phyloP scores from a whole-genome alignment of 2,797 vertebrate species.

The Philypnodon macrostomus region DNA sequence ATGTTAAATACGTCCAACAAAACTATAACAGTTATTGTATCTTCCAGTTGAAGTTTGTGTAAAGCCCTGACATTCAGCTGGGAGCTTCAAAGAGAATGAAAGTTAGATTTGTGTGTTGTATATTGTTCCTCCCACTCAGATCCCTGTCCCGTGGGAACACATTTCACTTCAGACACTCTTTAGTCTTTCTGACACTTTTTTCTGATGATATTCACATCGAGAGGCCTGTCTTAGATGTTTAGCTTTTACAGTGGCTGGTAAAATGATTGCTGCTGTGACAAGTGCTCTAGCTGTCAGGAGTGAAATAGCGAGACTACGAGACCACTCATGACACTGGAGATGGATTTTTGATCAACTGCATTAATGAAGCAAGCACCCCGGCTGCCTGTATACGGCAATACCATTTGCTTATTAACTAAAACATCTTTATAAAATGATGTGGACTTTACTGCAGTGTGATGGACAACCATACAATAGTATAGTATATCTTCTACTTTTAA shows the following conservation, averaged over 20 bases:
- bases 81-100: neutral
- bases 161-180: conserved; percentile 10
- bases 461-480: too few relatives aligned
- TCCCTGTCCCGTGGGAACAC: conserved; percentile 10
- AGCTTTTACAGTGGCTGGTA: neutral
- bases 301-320: conserved; percentile 22
- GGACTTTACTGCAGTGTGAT: too few relatives aligned
- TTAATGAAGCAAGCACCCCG: conserved; percentile 8
- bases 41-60: neutral
- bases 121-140: conserved; percentile 8
- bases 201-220: conserved; percentile 4
- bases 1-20: too few relatives aligned
- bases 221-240: conserved; percentile 7
- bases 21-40: neutral
- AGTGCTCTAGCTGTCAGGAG: conserved; percentile 18
- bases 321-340: conserved; percentile 18
- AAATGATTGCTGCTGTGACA: conserved; percentile 21
- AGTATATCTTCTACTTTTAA: too few relatives aligned
- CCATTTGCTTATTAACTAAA: too few relatives aligned
- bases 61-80: neutral
- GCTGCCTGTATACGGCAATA: too few relatives aligned
- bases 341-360: conserved; percentile 12
- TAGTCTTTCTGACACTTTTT: conserved; percentile 1
- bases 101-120: neutral
- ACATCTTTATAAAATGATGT: too few relatives aligned